Conservation (phyloP, 1,140 invertebrate genomes). For the Drosophila yakuba region DNA sequence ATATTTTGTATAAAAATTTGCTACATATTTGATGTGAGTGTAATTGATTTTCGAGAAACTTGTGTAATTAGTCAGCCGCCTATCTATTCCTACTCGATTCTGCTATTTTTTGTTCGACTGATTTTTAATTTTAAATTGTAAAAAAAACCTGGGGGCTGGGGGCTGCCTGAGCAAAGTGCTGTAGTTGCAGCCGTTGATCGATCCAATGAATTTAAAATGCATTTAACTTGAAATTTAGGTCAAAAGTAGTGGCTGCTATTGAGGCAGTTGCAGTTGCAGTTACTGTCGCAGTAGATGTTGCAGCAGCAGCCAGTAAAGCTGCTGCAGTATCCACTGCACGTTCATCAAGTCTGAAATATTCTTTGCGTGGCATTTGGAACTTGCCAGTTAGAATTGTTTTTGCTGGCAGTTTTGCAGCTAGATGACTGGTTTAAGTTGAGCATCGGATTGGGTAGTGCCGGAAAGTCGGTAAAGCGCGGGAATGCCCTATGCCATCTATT, state of each 20-base stretch:
- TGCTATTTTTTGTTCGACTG: slow-evolving; percentile 11
- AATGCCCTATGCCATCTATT: slow-evolving; percentile 60
- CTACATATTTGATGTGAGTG: slow-evolving; percentile 2
- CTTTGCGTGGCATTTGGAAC: slow-evolving; percentile 76
- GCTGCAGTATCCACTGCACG: slow-evolving; percentile 58
- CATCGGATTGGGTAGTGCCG: slow-evolving; percentile 52
- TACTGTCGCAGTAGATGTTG: slow-evolving; percentile 22
- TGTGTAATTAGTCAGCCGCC: slow-evolving; percentile 20
- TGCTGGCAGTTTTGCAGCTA: slow-evolving; percentile 31
- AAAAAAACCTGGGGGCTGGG: slow-evolving; percentile 32
- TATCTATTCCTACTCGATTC: slow-evolving; percentile 9
- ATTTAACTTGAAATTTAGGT: slow-evolving; percentile 82
- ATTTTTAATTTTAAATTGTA: slow-evolving; percentile 69
- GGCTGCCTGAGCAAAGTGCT: slow-evolving; percentile 18
- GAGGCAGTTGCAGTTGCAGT: slow-evolving; percentile 30
- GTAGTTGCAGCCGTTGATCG: slow-evolving; percentile 62
- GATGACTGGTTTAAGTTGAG: slow-evolving; percentile 47
- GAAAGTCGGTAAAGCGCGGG: slow-evolving; percentile 54
- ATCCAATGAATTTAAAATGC: slow-evolving; percentile 83
- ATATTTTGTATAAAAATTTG: background rate
- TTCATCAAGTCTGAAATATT: slow-evolving; percentile 79
- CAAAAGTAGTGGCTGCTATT: slow-evolving; percentile 70
- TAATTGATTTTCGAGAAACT: slow-evolving; percentile 21
- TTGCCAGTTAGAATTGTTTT: slow-evolving; percentile 65
- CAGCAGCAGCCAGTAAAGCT: slow-evolving; percentile 25